These are phyloP conservation scores for Lytechinus pictus DNA, from an alignment of 35 echinoderm and acorn worm genomes.

Conservation along the genomic window DNA sequence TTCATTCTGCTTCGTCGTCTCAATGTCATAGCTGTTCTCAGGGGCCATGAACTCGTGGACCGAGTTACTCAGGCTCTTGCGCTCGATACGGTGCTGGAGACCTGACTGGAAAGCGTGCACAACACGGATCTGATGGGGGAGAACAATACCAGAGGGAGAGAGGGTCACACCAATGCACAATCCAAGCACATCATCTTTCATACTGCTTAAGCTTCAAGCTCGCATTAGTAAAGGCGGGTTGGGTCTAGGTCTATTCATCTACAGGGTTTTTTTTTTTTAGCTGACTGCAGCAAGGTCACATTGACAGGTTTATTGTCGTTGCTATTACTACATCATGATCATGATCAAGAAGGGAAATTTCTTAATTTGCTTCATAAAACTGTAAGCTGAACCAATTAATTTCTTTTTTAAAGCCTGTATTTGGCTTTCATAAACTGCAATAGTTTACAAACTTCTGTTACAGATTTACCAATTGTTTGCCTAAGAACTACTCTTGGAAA, in stretches of 20 bases:
- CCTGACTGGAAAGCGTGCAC: constrained; percentile 97
- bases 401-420: background rate
- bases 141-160: constrained; percentile 27
- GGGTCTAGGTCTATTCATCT: background rate
- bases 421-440: background rate
- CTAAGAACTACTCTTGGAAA: background rate
- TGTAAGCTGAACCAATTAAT: background rate
- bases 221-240: background rate
- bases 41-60: constrained; percentile 98
- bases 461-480: background rate
- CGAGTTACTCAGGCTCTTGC: constrained; percentile 96
- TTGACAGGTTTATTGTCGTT: background rate
- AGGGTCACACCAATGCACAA: constrained; percentile 4
- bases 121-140: constrained; percentile 85
- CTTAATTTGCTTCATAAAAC: background rate
- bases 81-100: constrained; percentile 87
- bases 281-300: background rate
- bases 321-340: background rate
- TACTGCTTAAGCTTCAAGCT: background rate
- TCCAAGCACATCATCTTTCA: background rate
- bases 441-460: background rate
- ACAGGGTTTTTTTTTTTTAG: background rate
- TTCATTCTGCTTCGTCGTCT: constrained; percentile 82
- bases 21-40: constrained; percentile 89
- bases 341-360: background rate